Percentiles rank a stretch among this genome's conserved stretches.
These are phyloP conservation scores for Dipodomys ordii DNA, from an alignment of 2,113 vertebrate genomes.

Conservation along the genomic window DNA sequence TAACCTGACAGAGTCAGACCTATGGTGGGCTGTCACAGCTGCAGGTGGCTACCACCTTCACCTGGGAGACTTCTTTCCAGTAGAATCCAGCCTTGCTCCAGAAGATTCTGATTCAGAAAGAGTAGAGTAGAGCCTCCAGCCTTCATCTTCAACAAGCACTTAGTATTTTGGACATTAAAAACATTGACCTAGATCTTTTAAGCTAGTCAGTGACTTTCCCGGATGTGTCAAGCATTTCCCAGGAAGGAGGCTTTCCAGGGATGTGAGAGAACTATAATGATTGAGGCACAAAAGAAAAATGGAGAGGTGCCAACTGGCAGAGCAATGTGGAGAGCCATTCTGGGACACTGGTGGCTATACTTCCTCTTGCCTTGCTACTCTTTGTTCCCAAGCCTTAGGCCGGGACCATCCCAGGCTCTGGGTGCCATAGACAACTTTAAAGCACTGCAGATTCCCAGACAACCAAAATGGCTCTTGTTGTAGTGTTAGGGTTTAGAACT, in stretches of 20 bases:
- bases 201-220: slow-evolving; percentile 5
- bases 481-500: slow-evolving; percentile 3
- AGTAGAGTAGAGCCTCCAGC: background rate
- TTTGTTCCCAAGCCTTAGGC: background rate
- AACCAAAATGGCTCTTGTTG: background rate
- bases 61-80: background rate
- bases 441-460: background rate
- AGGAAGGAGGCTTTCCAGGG: slow-evolving; percentile 52
- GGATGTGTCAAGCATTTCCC: slow-evolving; percentile 13
- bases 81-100: background rate
- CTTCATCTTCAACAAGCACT: slow-evolving; percentile 6
- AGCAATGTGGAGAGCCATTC: background rate
- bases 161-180: slow-evolving; percentile 26
- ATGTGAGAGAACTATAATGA: background rate
- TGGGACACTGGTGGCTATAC: background rate
- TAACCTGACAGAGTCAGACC: background rate
- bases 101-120: background rate
- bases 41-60: background rate
- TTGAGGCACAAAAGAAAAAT: slow-evolving; percentile 37
- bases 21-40: background rate
- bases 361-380: background rate
- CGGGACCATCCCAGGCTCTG: background rate
- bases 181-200: slow-evolving; percentile 23
- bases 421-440: background rate
- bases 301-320: slow-evolving; percentile 21